Percentiles rank a stretch among this genome's conserved stretches.
These are phyloP conservation scores for Spilosoma lubricipeda DNA, from an alignment of 2,888 invertebrate species.

Conservation along the genomic window DNA sequence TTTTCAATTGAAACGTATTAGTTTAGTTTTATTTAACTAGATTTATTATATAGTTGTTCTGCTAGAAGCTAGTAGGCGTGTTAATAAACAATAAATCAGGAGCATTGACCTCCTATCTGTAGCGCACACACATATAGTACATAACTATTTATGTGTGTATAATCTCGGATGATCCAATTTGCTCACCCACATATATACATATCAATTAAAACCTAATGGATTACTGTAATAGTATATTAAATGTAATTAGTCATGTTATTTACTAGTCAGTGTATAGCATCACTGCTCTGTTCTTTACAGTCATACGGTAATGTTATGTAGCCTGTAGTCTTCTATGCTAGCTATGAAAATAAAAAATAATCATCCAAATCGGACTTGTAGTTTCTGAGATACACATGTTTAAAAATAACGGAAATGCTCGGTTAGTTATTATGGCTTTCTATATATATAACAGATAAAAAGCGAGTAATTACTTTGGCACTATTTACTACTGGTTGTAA, in stretches of 20 bases:
- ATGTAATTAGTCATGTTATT: neutral
- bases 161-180: constrained; percentile 23
- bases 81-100: constrained; percentile 54
- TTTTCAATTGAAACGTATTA: neutral
- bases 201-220: neutral
- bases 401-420: neutral
- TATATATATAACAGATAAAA: neutral
- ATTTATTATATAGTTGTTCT: constrained; percentile 17
- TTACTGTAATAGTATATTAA: neutral
- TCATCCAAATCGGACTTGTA: neutral
- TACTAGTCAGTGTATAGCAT: neutral
- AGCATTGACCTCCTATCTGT: constrained; percentile 70
- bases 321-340: too few species aligned
- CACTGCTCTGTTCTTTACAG: neutral
- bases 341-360: neutral
- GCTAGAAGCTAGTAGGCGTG: constrained; percentile 34
- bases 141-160: constrained; percentile 6
- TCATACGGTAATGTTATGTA: neutral
- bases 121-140: constrained; percentile 12
- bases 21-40: neutral
- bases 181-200: neutral
- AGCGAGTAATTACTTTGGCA: neutral
- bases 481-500: constrained; percentile 6
- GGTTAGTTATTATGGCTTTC: neutral
- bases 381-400: neutral